These are phyloP conservation scores for Drosophila nigromelanica DNA, from an alignment of 1,140 invertebrate species.

Conservation along the genomic window DNA sequence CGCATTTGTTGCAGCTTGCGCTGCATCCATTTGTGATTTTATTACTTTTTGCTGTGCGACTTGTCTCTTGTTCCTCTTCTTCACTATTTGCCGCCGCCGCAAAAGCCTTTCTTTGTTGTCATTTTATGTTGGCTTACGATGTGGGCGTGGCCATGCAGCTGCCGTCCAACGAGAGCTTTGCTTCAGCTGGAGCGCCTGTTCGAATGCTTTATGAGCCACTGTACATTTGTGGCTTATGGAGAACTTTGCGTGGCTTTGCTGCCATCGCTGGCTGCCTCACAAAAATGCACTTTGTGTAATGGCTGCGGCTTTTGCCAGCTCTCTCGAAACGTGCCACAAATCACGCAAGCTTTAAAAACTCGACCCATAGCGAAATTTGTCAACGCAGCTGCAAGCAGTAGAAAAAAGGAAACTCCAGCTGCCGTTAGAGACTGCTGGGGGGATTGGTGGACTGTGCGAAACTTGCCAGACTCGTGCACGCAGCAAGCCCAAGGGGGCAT, in stretches of 20 bases:
- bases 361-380: slow-evolving; percentile 18
- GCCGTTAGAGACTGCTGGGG: not conserved
- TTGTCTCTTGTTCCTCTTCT: slow-evolving; percentile 20
- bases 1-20: slow-evolving; percentile 56
- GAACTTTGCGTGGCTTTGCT: slow-evolving; percentile 5
- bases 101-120: slow-evolving; percentile 70
- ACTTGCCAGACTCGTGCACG: slow-evolving; percentile 67
- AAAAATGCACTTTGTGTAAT: slow-evolving; percentile 71
- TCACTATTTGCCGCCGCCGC: slow-evolving; percentile 37
- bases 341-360: slow-evolving; percentile 46
- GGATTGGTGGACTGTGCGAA: slow-evolving; percentile 10
- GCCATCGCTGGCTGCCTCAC: slow-evolving; percentile 34
- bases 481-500: slow-evolving; percentile 8
- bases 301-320: slow-evolving; percentile 26
- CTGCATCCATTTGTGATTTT: slow-evolving; percentile 77
- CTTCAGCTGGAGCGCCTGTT: not conserved
- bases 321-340: slow-evolving; percentile 43
- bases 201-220: slow-evolving; percentile 1
- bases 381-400: slow-evolving; percentile 17
- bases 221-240: slow-evolving; percentile 14
- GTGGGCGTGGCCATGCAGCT: slow-evolving; percentile 38
- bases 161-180: too few relatives aligned
- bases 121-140: slow-evolving; percentile 29
- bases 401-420: too few relatives aligned
- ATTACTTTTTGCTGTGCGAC: slow-evolving; percentile 57